These are phyloP conservation scores for Poecile montanus DNA, from an alignment of 2,797 vertebrate species.

Conservation along the genomic window DNA sequence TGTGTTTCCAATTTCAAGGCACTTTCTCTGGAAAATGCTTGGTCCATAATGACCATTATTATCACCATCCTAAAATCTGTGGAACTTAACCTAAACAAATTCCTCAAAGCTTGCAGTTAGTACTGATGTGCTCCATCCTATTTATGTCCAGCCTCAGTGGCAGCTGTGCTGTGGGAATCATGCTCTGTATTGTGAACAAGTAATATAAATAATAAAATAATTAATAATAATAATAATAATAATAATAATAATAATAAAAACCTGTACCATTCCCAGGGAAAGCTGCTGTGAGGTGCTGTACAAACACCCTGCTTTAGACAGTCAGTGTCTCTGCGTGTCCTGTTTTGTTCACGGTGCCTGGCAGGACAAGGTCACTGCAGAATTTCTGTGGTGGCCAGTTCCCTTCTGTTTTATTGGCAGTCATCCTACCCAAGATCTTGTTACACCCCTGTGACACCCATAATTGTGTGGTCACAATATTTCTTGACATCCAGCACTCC, in stretches of 20 bases:
- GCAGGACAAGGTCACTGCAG: constrained; percentile 44
- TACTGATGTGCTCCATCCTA: background rate
- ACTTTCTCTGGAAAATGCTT: constrained; percentile 48
- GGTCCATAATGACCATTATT: constrained; percentile 71
- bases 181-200: background rate
- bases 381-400: background rate
- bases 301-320: background rate
- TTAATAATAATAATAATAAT: too few relatives aligned
- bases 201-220: too few relatives aligned
- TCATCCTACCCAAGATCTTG: background rate
- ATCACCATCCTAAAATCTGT: constrained; percentile 60
- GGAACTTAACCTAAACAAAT: constrained; percentile 74
- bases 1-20: constrained; percentile 64
- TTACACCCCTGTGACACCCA: background rate
- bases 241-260: too few relatives aligned
- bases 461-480: background rate
- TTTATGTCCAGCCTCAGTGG: background rate
- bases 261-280: background rate
- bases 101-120: constrained; percentile 52
- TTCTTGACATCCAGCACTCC: background rate
- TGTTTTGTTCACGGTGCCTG: rapidly evolving
- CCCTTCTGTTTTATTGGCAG: background rate
- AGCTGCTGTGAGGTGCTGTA: background rate
- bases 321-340: background rate
- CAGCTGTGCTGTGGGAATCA: background rate